Evolutionary conservation across 2,888 invertebrate species (phyloP), one percentile per base, ranked within the genome.

Genomic region (Bombyx huttoni): DNA sequence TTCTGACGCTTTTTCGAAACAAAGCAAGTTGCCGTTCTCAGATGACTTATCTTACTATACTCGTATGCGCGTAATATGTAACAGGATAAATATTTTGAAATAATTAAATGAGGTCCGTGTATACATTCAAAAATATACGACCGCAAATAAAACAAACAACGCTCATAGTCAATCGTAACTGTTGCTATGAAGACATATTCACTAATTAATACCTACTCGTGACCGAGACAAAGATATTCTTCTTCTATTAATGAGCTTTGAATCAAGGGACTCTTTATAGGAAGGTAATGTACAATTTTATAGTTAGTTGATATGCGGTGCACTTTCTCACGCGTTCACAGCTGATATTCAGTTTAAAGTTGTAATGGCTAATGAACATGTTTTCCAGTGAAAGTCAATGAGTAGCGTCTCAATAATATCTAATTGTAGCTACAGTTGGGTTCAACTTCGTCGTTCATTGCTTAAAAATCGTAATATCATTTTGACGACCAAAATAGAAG

Each of bases 201-300:
- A 40, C 12, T 40, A 40, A 3, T 40, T 40, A 40, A 40, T 40
- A 40, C 40, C 12, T 40, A 40, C 51, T 12, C 48, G 9, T 52
- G 33, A 49, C 54, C 59, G 54, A 52, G 53, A 78, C 75, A 81
- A 70, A 73, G 76, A 74, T 72, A 68, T 69, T 75, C 69, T 81
- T 76, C 68, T 78, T 69, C 73, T 75, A 64, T 81, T 78, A 79
- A 84, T 85, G 79, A 82, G 73, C 73, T 70, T 77, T 73, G 65
- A 78, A 81, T 83, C 78, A 82, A 81, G 72, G 72, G 75, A 71
- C 73, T 74, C 79, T 81, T 84, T 75, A 81, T 68, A 74, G 60
- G 65, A 71, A 68, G 68, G 68, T 61, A 73, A 74, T 74, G 69
- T 57, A 76, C 70, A 67, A 78, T 83, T 53, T 84, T 81, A 84